Evolutionary conservation across 2,888 invertebrate species (phyloP), one percentile per base, ranked within the genome.

Genomic region (Chloroclystis v-ata): DNA sequence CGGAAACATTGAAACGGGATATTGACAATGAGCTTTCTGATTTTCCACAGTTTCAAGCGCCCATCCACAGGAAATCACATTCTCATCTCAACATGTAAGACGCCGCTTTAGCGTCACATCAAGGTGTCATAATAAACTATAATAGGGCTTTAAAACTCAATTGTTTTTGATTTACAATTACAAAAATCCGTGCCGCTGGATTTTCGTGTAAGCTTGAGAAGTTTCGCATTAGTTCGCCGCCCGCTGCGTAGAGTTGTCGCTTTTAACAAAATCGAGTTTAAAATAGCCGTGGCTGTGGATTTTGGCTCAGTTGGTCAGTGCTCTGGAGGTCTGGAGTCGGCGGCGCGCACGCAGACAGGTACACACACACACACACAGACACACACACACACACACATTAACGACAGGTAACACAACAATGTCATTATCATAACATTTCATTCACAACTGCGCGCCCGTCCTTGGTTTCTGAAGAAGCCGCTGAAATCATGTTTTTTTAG

Each of bases 251-350:
- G 72, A 75, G 81, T 81, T 81, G 86, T 85, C 86, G 85, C 75
- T 75, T 85, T 82, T 84, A 86, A 86, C 86, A 84, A 87, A 85
- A 84, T 86, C 85, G 85, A 79, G 78, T 80, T 83, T 82, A 77
- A 85, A 84, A 85, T 85, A 85, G 78, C 69, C 53, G 65, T 65
- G 64, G 68, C 63, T 72, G 69, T 69, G 60, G 20, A n/a, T 20
- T 20, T 68, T 43, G 65, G 72, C 49, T 63, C 59, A 68, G 67
- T 59, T 61, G 56, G 65, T 61, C 60, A 59, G 59, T 67, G 75
- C 73, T 72, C 71, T 75, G 79, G 82, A 81, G 76, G 72, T 68
- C 75, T 75, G 76, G 74, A 82, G 65, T 75, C 85, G 84, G 78
- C 82, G 70, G 78, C 72, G 78, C 80, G 79, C 75, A 67, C 70